Percentiles rank a stretch among this genome's conserved stretches.
Conservation (phyloP, 1,140 invertebrate genomes). For the Lasaia peninsularis region DNA sequence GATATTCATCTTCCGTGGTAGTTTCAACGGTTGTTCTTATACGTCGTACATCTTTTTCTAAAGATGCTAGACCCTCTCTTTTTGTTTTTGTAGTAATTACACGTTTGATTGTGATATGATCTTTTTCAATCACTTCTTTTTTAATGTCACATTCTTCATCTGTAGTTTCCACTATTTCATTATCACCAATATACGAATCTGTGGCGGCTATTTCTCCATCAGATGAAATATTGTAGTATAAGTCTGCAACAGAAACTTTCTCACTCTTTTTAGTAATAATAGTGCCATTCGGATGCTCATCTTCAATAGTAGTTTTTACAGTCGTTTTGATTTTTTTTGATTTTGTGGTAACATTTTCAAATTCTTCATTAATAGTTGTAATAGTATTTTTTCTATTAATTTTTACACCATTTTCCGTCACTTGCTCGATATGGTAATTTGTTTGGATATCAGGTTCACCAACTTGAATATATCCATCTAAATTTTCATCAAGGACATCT, state of each 20-base stretch:
- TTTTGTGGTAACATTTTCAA: slow-evolving; percentile 41
- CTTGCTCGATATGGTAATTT: slow-evolving; percentile 40
- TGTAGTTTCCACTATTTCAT: slow-evolving; percentile 65
- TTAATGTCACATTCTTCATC: slow-evolving; percentile 62
- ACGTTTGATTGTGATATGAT: slow-evolving; percentile 51
- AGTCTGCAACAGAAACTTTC: slow-evolving; percentile 64
- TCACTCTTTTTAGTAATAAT: slow-evolving; percentile 67
- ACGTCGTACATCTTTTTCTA: slow-evolving; percentile 61
- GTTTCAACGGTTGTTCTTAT: slow-evolving; percentile 72
- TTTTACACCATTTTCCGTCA: slow-evolving; percentile 47
- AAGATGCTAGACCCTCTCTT: slow-evolving; percentile 63
- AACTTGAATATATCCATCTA: slow-evolving; percentile 50
- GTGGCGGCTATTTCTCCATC: slow-evolving; percentile 32
- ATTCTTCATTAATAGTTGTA: slow-evolving; percentile 57
- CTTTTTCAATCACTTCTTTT: slow-evolving; percentile 58
- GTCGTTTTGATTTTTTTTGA: slow-evolving; percentile 66
- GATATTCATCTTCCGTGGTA: slow-evolving; percentile 70
- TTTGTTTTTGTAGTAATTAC: slow-evolving; percentile 71
- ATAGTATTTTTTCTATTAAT: slow-evolving; percentile 62
- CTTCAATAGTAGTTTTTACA: slow-evolving; percentile 58
- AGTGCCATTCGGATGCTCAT: slow-evolving; percentile 69
- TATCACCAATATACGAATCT: slow-evolving; percentile 47
- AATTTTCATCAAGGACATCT: slow-evolving; percentile 53
- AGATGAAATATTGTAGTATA: slow-evolving; percentile 37
- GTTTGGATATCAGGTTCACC: slow-evolving; percentile 49